A percentile compares a stretch with the other conserved stretches of the same genome.
Evolutionary conservation across 2,113 vertebrate species (phyloP).

Genomic region (Labeo rohita): DNA sequence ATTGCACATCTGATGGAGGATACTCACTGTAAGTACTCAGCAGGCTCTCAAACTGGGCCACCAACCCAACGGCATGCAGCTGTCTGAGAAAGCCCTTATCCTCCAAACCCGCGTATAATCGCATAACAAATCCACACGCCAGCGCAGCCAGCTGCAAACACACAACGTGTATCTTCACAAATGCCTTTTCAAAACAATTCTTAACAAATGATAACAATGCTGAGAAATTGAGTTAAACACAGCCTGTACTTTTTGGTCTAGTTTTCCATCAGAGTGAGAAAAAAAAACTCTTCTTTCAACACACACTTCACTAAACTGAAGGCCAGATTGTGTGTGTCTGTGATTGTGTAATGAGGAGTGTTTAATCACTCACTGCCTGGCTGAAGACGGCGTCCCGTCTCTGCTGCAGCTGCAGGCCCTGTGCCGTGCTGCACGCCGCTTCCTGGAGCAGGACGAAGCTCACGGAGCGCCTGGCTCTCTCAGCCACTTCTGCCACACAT

Average conservation of each 20-base stretch:
- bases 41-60: slow-evolving; percentile 96
- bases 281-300: neutral
- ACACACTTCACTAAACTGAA: neutral
- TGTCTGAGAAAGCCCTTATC: slow-evolving; percentile 91
- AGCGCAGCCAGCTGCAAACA: slow-evolving; percentile 85
- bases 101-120: slow-evolving; percentile 85
- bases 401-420: slow-evolving; percentile 87
- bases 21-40: slow-evolving; percentile 97
- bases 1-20: neutral
- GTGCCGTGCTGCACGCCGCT: slow-evolving; percentile 88
- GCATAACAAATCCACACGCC: slow-evolving; percentile 94
- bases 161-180: slow-evolving; percentile 11
- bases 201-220: neutral
- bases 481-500: slow-evolving; percentile 89
- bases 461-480: slow-evolving; percentile 89
- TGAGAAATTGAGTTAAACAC: neutral
- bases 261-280: neutral
- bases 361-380: slow-evolving; percentile 86
- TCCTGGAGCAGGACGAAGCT: slow-evolving; percentile 95
- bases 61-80: slow-evolving; percentile 88
- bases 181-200: neutral
- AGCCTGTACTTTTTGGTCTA: neutral
- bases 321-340: neutral
- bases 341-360: too few species aligned
- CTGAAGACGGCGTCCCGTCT: slow-evolving; percentile 95